Base-by-base conservation (phyloP, 2,888 invertebrate genomes). In the Eretmocerus hayati region DNA sequence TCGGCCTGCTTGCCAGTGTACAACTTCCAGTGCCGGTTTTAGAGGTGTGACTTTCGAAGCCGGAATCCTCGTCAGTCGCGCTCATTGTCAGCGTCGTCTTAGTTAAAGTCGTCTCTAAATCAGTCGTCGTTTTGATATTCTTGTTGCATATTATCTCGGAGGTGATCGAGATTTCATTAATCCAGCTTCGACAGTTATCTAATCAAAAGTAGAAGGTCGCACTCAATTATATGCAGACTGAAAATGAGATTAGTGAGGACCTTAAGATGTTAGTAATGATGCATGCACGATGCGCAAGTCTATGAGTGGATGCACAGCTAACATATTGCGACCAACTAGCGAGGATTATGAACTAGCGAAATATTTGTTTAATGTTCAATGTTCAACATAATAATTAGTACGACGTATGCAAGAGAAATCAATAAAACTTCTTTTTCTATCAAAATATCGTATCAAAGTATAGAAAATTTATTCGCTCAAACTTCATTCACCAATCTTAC, bases 1-100 rank as follows among this genome's bases (percentile, higher is more conserved):
- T 77, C 11, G 79, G 78, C 56, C 65, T 50, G n/a, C 9, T 31
- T 18, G 46, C 46, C 9, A 33, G n/a, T 21, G 23, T 16, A n/a
- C n/a, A n/a, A n/a, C n/a, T n/a, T n/a, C n/a, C n/a, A n/a, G n/a
- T n/a, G 1, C 33, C 38, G 37, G 11, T 35, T 40, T 51, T 51
- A 30, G 46, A 56, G 3, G 62, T 57, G 37, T 67, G 67, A 6
- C 62, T 64, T 32, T 69, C 69, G 38, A 67, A 62, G 1, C 65
- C 66, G 0, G 67, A 66, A 43, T 68, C 68, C 18, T 67, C 66
- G 40, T 64, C 62, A 30, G 40, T 41, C 19, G 38, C 22, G 8
- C 37, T 23, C 21, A 8, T 30, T 19, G 11, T 43, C 42, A 31
- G 22, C 18, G 9, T 40, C 40, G 18, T 35, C 19, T 30, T 44